These are phyloP conservation scores for Corythoichthys haematopterus DNA, from an alignment of 2,113 vertebrate genomes.

Conservation along the genomic window DNA sequence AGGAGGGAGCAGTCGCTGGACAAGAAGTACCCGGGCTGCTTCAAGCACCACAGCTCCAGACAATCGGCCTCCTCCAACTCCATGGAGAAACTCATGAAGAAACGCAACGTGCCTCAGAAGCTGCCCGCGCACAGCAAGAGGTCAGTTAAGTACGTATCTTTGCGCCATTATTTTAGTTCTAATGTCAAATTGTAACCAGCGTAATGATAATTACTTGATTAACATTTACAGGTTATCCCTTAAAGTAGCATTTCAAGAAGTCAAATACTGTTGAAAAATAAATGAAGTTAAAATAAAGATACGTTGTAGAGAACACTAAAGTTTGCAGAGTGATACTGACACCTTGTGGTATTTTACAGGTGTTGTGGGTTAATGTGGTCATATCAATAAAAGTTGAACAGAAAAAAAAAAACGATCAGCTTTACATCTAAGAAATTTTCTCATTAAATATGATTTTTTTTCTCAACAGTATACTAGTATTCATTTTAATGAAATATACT, in stretches of 20 bases:
- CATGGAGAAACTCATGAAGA: slow-evolving; percentile 94
- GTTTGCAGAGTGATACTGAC: neutral
- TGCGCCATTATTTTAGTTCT: neutral
- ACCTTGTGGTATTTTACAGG: neutral
- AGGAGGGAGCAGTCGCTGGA: slow-evolving; percentile 93
- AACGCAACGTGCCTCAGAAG: slow-evolving; percentile 92
- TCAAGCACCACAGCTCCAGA: slow-evolving; percentile 82
- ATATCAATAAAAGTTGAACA: neutral
- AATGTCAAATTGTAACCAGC: neutral
- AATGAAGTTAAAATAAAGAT: neutral
- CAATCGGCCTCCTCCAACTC: slow-evolving; percentile 84
- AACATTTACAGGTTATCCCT: neutral
- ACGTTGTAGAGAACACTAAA: neutral
- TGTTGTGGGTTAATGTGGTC: neutral
- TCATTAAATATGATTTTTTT: no score
- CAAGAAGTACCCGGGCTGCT: slow-evolving; percentile 85
- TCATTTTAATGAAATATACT: no score
- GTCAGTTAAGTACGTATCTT: slow-evolving; percentile 49
- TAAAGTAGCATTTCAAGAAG: neutral
- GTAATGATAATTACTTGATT: neutral
- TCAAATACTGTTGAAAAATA: neutral
- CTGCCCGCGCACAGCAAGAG: slow-evolving; percentile 87
- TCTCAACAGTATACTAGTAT: no score
- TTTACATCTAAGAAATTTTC: no score
- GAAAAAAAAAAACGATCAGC: no score